Conservation (phyloP, 2,797 vertebrate genomes). For the Hippoglossus hippoglossus region DNA sequence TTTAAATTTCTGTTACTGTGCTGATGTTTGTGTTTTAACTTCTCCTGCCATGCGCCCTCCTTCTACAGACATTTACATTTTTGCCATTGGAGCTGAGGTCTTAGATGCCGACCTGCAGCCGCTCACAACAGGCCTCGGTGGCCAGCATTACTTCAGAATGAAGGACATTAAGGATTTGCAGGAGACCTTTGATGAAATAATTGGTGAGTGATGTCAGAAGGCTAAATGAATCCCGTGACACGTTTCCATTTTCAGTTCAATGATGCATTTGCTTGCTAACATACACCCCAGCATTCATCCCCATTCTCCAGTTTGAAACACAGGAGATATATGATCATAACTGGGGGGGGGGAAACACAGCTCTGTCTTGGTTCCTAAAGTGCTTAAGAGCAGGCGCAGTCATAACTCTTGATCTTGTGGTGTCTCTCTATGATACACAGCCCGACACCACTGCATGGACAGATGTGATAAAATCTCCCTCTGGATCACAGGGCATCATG, state of each 20-base stretch:
- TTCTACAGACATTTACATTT: constrained; percentile 75
- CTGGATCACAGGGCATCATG: not conserved
- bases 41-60: not conserved
- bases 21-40: not conserved
- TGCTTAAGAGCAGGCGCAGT: constrained; percentile 11
- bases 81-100: constrained; percentile 61
- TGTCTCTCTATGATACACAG: not conserved
- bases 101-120: constrained; percentile 44
- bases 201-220: constrained; percentile 57
- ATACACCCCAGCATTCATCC: constrained; percentile 8
- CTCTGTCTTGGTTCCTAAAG: constrained; percentile 29
- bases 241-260: constrained; percentile 4
- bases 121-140: constrained; percentile 35
- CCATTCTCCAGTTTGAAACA: constrained; percentile 10
- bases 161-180: not conserved
- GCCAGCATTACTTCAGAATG: constrained; percentile 68
- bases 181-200: constrained; percentile 67
- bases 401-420: constrained; percentile 13
- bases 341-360: not conserved
- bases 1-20: not conserved
- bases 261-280: not conserved
- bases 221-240: not conserved
- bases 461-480: constrained; percentile 18
- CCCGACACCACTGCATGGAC: constrained; percentile 7
- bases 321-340: constrained; percentile 18